Base-by-base conservation (phyloP, 2,113 vertebrate species). In the Lepidothrix coronata region DNA sequence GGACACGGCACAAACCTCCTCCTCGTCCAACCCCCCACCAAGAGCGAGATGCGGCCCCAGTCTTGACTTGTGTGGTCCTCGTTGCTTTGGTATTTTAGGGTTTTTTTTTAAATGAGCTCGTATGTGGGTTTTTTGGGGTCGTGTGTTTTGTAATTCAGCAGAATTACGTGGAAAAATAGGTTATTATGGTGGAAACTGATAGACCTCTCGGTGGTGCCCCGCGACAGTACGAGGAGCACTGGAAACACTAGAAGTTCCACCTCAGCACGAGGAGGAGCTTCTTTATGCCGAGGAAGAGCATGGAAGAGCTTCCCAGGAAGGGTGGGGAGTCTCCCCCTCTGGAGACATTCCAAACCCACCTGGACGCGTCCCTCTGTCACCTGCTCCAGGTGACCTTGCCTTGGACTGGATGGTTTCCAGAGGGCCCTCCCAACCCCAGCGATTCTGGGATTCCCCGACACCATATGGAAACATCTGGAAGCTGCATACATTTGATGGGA, bases 101-200 rank as follows among this genome's bases (percentile, higher is more conserved):
- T 16, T 28, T 58, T n/a, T n/a, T 20, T 25, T 39, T 5, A 1
- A 31, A 23, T 9, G 16, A 20, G 2, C 5, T 33, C 4, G 0
- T 17, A 0, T 5, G 0, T 33, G 0, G 48, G 23, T 49, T 24
- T 35, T 46, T n/a, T 15, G 13, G 13, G 1, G 1, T 25, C 23
- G 5, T 4, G 5, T 22, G 1, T 15, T 39, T 6, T 31, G 21
- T 16, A 17, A 21, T 41, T 43, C 6, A 13, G 59, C n/a, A 41
- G 54, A 7, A 3, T 11, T 49, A 12, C 6, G 0, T 6, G 10
- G 49, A 4, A 3, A 37, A 57, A 2, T 15, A n/a, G 19, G 2
- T 46, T 30, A 9, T 20, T 70, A 1, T 1, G 8, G 28, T 54
- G 13, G 8, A 62, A 68, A n/a, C 20, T 20, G n/a, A 7, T 6